Base-by-base conservation (phyloP, 2,797 vertebrate species). In the Cryptoblepharus egeriae region DNA sequence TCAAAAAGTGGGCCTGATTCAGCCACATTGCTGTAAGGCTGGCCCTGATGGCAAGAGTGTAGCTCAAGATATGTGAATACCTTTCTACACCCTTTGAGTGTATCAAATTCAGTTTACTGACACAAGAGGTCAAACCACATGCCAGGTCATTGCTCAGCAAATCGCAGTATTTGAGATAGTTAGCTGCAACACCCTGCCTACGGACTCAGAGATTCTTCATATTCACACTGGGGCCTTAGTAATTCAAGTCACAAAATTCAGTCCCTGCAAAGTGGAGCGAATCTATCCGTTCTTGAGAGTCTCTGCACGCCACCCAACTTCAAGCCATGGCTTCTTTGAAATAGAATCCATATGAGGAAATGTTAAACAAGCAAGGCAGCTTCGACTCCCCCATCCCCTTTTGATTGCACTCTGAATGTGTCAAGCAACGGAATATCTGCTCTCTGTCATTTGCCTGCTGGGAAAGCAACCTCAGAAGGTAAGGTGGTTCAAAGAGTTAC, bases 401-500 rank as follows among this genome's bases (percentile, higher is more conserved):
- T 76, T 76, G 65, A 80, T 63, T 87, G 15, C 86, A 24, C 82
- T 88, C 57, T 70, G 32, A 70, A 72, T 42, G 32, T 90, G 91
- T 90, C 83, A 61, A 91, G 81, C 85, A 74, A 90, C 64, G 68
- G 16, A 86, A 68, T 79, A 88, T 76, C 0, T 73, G 30, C 81
- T 83, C 65, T 32, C 65, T 91, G 35, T 35, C 39, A 28, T 84
- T 81, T 89, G 49, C 69, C 60, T 85, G 78, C 82, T 90, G 76
- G 82, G 79, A 93, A n/a, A 88, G 87, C 87, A 90, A 88, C 85
- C 91, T 92, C 85, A 91, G 89, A 93, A 81, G 85, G 85, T 82
- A 90, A 89, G 86, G 81, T 75, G 8, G 37, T 92, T 91, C 83
- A 86, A 90, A 90, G 86, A 90, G 79, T 81, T 91, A 72, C 39